A percentile compares a stretch with the other conserved stretches of the same genome.
Conservation (phyloP, 1,140 invertebrate species). For the Luehdorfia chinensis region DNA sequence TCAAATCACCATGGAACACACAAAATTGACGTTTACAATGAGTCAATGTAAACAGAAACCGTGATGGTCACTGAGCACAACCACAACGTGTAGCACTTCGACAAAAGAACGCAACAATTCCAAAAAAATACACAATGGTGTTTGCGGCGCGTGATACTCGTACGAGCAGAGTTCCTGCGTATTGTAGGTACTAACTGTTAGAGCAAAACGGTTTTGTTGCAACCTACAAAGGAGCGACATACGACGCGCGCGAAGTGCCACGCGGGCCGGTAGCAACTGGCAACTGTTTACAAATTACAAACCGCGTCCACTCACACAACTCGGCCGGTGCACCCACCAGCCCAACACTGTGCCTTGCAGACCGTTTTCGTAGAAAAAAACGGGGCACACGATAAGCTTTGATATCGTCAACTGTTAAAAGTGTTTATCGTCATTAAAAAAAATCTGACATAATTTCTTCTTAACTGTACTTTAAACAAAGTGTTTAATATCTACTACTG, state of each 20-base stretch:
- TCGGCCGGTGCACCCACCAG: conserved; percentile 38
- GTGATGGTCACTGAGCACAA: conserved; percentile 25
- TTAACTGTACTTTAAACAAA: too few species aligned
- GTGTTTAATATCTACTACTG: too few species aligned
- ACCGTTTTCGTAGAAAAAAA: conserved; percentile 45
- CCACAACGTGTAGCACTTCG: conserved; percentile 24
- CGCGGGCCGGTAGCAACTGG: conserved; percentile 36
- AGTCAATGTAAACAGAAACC: conserved; percentile 1
- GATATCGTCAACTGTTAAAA: conserved; percentile 20
- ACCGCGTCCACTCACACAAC: conserved; percentile 30
- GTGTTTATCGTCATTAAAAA: background rate
- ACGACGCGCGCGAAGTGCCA: conserved; percentile 38
- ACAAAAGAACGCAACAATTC: conserved; percentile 33
- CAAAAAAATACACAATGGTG: conserved; percentile 36
- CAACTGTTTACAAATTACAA: conserved; percentile 68
- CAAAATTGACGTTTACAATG: too few species aligned
- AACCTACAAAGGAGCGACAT: conserved; percentile 14
- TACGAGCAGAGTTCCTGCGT: conserved; percentile 52
- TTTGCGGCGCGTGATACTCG: conserved; percentile 22
- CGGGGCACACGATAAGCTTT: conserved; percentile 36
- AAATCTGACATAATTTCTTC: too few species aligned
- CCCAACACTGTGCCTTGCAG: conserved; percentile 26
- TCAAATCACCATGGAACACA: conserved; percentile 3
- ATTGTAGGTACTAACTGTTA: conserved; percentile 35
- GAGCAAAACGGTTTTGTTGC: conserved; percentile 5